phyloP scores from a whole-genome alignment of 2,888 invertebrate genomes.

The Spodoptera littoralis region DNA sequence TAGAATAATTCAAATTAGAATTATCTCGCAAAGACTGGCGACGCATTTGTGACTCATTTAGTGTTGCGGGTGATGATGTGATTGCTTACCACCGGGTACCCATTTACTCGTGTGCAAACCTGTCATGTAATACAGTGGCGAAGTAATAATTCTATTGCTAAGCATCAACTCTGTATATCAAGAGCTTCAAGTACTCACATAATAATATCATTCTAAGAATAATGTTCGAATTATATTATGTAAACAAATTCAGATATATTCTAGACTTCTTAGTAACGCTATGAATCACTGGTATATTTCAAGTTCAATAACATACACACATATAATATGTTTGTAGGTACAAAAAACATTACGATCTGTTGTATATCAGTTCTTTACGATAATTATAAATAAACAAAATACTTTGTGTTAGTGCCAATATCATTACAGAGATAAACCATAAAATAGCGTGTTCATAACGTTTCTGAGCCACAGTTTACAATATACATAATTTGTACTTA shows the following conservation, averaged over 20 bases:
- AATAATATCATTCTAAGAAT: too few relatives aligned
- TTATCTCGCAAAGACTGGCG: too few relatives aligned
- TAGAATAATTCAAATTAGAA: too few relatives aligned
- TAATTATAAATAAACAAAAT: slow-evolving; percentile 41
- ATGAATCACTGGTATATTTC: slow-evolving; percentile 5
- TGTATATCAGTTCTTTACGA: slow-evolving; percentile 37
- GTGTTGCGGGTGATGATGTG: too few relatives aligned
- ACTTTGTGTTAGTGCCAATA: slow-evolving; percentile 37
- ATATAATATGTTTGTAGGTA: slow-evolving; percentile 6
- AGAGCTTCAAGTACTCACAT: too few relatives aligned
- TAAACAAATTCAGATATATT: not conserved
- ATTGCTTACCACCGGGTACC: not conserved
- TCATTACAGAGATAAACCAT: slow-evolving; percentile 31
- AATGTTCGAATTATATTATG: not conserved
- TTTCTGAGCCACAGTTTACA: slow-evolving; percentile 2
- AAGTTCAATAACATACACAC: slow-evolving; percentile 1
- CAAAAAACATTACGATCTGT: slow-evolving; percentile 31
- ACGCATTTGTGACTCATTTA: too few relatives aligned
- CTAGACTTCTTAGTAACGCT: not conserved
- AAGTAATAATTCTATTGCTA: too few relatives aligned
- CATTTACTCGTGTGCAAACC: not conserved
- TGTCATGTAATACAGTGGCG: too few relatives aligned
- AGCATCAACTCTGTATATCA: too few relatives aligned
- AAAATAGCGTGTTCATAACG: slow-evolving; percentile 27
- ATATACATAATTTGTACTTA: slow-evolving; percentile 15